Conservation (phyloP, 2,797 vertebrate species). For the Argyrosomus regius region DNA sequence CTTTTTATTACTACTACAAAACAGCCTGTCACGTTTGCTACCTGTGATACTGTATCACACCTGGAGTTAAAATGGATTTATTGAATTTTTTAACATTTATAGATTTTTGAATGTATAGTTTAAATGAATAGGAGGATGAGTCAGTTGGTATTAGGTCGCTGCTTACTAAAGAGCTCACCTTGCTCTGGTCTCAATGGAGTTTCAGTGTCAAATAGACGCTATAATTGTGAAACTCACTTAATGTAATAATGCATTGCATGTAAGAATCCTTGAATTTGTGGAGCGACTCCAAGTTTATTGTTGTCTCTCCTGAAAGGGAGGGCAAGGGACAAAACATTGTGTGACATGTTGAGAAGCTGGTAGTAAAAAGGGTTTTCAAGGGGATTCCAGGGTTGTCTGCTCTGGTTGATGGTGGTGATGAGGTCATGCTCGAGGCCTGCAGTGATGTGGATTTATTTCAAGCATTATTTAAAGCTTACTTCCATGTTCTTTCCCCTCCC, state of each 20-base stretch:
- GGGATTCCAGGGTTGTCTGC: not conserved
- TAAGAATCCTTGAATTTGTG: not conserved
- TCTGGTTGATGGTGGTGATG: not conserved
- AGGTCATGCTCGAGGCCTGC: not conserved
- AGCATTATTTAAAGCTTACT: slow-evolving; percentile 13
- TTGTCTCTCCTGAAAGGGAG: not conserved
- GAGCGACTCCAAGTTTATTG: too few relatives aligned
- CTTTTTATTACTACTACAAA: not conserved
- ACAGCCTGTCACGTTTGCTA: slow-evolving; percentile 17
- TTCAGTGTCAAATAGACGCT: slow-evolving; percentile 10
- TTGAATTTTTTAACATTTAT: not conserved
- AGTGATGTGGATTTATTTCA: not conserved
- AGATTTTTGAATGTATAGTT: not conserved
- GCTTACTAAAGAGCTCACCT: not conserved
- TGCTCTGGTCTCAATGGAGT: not conserved
- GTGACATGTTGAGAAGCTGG: not conserved
- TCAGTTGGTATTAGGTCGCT: slow-evolving; percentile 7
- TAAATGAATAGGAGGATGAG: slow-evolving; percentile 5
- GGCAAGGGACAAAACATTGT: not conserved
- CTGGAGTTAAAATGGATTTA: not conserved
- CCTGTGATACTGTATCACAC: not conserved
- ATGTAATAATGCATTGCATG: not conserved
- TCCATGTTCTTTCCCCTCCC: not conserved
- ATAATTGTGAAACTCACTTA: not conserved
- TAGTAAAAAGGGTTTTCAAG: not conserved